Conservation (phyloP, 1,140 invertebrate genomes). For the Parapsyche elsis region DNA sequence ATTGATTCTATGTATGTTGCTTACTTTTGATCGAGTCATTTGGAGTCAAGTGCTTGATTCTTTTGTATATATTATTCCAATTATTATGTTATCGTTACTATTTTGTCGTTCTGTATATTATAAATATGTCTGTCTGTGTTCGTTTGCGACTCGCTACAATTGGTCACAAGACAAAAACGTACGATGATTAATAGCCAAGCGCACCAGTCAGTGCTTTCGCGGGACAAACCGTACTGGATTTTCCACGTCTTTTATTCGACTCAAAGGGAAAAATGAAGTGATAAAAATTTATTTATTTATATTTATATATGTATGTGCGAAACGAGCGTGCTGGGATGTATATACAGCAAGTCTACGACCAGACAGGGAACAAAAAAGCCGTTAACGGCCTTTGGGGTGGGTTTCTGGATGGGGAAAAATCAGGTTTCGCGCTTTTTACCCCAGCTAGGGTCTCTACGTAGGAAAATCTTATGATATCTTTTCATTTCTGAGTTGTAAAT, state of each 20-base stretch:
- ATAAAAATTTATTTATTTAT: constrained; percentile 15
- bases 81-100: too few species aligned
- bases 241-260: constrained; percentile 20
- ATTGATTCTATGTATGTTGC: too few species aligned
- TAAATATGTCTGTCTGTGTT: neutral
- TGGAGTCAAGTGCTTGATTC: too few species aligned
- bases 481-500: constrained; percentile 8
- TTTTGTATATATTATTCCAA: too few species aligned
- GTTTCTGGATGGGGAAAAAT: neutral
- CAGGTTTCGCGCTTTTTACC: constrained; percentile 19
- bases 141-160: constrained; percentile 3
- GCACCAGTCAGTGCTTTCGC: neutral
- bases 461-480: constrained; percentile 24
- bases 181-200: constrained; percentile 27
- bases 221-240: neutral
- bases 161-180: constrained; percentile 28
- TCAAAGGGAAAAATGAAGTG: neutral
- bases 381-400: neutral
- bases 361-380: constrained; percentile 6
- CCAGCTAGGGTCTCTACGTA: neutral
- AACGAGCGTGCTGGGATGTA: constrained; percentile 1
- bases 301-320: neutral
- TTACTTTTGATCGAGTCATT: too few species aligned
- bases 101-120: too few species aligned
- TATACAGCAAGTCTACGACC: neutral